phyloP scores from a whole-genome alignment of 2,113 vertebrate genomes.

The Grantiella picta region DNA sequence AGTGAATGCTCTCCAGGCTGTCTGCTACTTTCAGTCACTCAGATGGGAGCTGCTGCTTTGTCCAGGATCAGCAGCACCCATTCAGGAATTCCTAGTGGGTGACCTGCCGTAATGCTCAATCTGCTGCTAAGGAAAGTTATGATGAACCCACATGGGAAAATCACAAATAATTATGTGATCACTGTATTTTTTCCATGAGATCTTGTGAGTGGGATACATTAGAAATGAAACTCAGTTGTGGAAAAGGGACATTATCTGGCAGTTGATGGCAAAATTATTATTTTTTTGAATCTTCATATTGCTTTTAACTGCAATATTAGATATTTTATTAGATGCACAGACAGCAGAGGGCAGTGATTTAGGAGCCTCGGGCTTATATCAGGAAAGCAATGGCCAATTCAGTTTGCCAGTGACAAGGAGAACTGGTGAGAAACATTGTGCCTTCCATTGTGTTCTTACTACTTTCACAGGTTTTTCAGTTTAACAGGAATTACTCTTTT shows the following conservation, averaged over 20 bases:
- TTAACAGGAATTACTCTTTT: neutral
- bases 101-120: neutral
- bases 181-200: neutral
- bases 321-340: neutral
- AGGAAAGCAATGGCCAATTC: neutral
- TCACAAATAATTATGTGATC: neutral
- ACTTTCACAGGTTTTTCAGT: neutral
- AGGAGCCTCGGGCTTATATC: neutral
- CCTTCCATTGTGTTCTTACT: neutral
- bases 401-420: neutral
- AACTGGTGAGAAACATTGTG: neutral
- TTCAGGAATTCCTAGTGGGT: neutral
- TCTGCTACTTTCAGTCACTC: neutral
- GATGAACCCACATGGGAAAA: neutral
- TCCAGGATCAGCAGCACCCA: neutral
- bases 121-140: neutral
- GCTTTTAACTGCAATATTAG: neutral
- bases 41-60: accelerated
- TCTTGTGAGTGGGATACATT: no score
- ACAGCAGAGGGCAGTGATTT: neutral
- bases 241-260: neutral
- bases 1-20: neutral
- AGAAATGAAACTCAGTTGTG: neutral
- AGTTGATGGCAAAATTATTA: neutral
- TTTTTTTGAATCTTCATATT: neutral